phyloP scores from a whole-genome alignment of 2,113 vertebrate species.

The Burhinus oedicnemus region DNA sequence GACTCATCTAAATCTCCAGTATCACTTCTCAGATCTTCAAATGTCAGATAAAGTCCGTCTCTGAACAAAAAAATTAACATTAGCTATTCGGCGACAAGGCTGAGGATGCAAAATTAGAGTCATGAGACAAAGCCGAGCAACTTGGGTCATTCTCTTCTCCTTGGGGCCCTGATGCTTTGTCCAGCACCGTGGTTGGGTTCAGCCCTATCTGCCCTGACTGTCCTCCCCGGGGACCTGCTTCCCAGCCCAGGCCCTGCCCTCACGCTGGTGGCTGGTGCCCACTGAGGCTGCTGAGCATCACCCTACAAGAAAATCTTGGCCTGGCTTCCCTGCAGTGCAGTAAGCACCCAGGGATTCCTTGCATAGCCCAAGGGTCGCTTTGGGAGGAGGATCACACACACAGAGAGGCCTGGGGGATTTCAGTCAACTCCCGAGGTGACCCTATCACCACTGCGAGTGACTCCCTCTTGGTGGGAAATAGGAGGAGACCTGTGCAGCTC shows the following conservation, averaged over 20 bases:
- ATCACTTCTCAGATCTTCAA: background rate
- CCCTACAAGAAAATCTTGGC: background rate
- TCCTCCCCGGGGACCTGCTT: accelerated
- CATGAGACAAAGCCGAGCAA: background rate
- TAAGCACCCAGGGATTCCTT: background rate
- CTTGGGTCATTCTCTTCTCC: background rate
- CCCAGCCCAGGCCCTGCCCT: background rate
- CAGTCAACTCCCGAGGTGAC: background rate
- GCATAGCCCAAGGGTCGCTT: background rate
- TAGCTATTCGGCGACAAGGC: background rate
- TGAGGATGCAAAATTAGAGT: background rate
- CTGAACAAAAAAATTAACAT: background rate
- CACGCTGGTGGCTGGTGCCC: background rate
- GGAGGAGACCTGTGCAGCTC: background rate
- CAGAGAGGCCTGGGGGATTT: background rate
- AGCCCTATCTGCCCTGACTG: accelerated
- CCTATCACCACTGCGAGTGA: accelerated
- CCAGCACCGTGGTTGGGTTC: background rate
- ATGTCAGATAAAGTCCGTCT: background rate
- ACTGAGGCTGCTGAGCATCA: background rate
- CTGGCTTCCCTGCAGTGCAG: background rate
- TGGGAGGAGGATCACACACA: background rate
- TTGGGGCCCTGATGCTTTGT: background rate
- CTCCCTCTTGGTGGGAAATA: accelerated
- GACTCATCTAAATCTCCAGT: background rate